phyloP scores from a whole-genome alignment of 2,888 invertebrate species.

The Mythimna ferrago region DNA sequence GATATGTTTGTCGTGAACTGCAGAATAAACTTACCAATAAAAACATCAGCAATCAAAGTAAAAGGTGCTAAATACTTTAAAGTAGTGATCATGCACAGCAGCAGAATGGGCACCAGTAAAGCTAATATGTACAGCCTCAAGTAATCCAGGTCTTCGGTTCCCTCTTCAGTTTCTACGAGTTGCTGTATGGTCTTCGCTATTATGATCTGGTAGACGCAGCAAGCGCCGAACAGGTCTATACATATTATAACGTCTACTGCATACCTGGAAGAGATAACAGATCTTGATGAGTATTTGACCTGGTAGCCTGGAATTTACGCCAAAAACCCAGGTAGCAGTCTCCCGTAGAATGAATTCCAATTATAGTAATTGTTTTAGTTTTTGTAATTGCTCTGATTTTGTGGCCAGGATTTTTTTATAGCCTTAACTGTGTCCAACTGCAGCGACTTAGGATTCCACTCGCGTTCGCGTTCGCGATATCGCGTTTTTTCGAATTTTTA shows the following conservation, averaged over 20 bases:
- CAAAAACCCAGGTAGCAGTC: too few relatives aligned
- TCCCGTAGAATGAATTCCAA: too few relatives aligned
- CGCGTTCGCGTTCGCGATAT: too few relatives aligned
- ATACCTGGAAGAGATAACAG: slow-evolving; percentile 44
- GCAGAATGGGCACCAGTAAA: slow-evolving; percentile 78
- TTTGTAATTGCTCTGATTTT: too few relatives aligned
- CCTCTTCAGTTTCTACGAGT: slow-evolving; percentile 69
- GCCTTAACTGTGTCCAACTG: too few relatives aligned
- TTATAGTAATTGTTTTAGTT: too few relatives aligned
- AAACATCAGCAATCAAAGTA: slow-evolving; percentile 81
- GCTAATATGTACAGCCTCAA: slow-evolving; percentile 80
- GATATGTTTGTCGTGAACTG: too few relatives aligned
- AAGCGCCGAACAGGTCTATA: slow-evolving; percentile 85
- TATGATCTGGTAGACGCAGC: slow-evolving; percentile 86
- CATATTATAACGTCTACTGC: slow-evolving; percentile 83
- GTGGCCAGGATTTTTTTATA: too few relatives aligned
- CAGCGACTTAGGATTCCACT: too few relatives aligned
- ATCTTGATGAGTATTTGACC: not conserved
- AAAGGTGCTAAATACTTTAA: slow-evolving; percentile 86
- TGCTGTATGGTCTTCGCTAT: slow-evolving; percentile 85
- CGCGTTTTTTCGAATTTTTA: too few relatives aligned
- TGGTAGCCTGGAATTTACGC: too few relatives aligned
- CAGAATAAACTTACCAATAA: slow-evolving; percentile 78
- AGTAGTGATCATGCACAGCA: slow-evolving; percentile 87
- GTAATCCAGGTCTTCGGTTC: slow-evolving; percentile 67